Base-by-base conservation (phyloP, 2,797 vertebrate species). In the Clarias platycephalus region DNA sequence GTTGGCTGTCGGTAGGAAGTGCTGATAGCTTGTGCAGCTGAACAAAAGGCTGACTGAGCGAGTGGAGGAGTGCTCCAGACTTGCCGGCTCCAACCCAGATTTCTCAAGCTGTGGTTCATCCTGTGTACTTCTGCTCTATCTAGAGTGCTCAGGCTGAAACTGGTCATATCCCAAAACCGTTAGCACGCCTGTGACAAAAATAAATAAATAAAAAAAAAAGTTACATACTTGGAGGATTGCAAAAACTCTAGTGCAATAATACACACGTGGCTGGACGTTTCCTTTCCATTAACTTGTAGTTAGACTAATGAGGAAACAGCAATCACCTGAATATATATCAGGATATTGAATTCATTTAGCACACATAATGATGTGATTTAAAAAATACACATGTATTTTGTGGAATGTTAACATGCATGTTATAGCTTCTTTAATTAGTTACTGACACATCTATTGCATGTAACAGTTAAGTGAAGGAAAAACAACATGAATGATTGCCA, bases 21-120 rank as follows among this genome's bases (percentile, higher is more conserved):
- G 94, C 94, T 95, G 95, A 96, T 95, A 95, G 95, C 95, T 96
- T 95, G 95, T 94, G 95, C 94, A 96, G 95, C 94, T 95, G 95
- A 96, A 96, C 95, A 96, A 96, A 96, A 95, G 95, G 95, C 94
- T 94, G 94, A 94, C 94, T 95, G 94, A 95, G 94, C 94, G 94
- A 94, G 94, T 93, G 93, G 94, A 95, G 95, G 94, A 94, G 93
- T 86, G 94, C 94, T 94, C 94, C 95, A 96, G 95, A 96, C 95
- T 95, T 94, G 92, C 93, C 94, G 95, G 94, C 95, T 95, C 95
- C 95, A 96, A 93, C 94, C 94, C 95, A 95, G 94, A 95, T 95
- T 95, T 96, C 95, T 95, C 95, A 96, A 77, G 70, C 84, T 75
- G 49, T 67, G 71, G 81, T 75, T 83, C 80, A 83, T 75, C 71